Evolutionary conservation across 2,797 vertebrate species (phyloP), one percentile per base, ranked within the genome.

Genomic region (Ambastaia sidthimunki): DNA sequence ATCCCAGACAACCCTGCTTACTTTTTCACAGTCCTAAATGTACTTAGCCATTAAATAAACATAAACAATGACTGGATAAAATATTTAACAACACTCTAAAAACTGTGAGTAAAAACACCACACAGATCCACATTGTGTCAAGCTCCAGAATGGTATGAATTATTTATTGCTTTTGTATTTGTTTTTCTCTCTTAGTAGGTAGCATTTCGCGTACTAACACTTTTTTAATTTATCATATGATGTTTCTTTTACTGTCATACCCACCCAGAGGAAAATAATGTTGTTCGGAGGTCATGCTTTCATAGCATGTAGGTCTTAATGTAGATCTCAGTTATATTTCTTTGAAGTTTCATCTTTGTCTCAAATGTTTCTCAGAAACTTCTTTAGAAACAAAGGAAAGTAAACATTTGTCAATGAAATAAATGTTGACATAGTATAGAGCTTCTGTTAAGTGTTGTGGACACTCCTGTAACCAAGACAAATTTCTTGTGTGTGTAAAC

Each of bases 31-130:
- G 86, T 90, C 82, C 70, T 84, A 78, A 84, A 86, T 86, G 83
- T 81, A 76, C 87, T 89, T 90, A 90, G 85, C 86, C 86, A 89
- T 88, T 88, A 91, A 88, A 86, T 89, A 92, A 90, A 92, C 85
- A 89, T 89, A 88, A 88, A 86, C 85, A 88, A 71, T 62, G 80
- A 60, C 83, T 89, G 90, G 91, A 92, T 92, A 85, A 93, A 93
- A 93, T 91, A 93, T 94, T 88, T 92, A 88, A 85, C 78, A 83
- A 86, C 89, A 85, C 80, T 91, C 88, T 87, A 89, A 86, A 89
- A 88, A 19, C 83, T 80, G 80, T 70, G 41, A 37, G 41, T 71
- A 74, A 5, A 81, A 83, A 72, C 84, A 80, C 78, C 59, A 68
- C 65, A 79, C 62, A 62, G 70, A 57, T 34, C 55, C 12, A 37